Base-by-base conservation (phyloP, 2,113 vertebrate genomes). In the Reinhardtius hippoglossoides region DNA sequence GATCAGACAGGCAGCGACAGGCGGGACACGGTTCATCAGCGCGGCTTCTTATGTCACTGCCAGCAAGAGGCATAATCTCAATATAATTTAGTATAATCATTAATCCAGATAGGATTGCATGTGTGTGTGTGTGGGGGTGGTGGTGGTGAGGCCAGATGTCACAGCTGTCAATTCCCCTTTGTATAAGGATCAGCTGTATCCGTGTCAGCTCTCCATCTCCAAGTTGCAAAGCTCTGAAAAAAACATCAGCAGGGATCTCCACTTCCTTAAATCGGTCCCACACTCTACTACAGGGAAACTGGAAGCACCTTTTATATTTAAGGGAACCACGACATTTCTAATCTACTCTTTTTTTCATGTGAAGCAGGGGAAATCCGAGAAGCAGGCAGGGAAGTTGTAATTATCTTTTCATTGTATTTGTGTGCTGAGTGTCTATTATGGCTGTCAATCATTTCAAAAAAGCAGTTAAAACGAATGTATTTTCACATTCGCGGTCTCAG, bases 101-200 rank as follows among this genome's bases (percentile, higher is more conserved):
- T 81, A 86, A 85, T 77, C 68, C 79, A 74, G 70, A 83, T 64
- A 40, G 76, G 70, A 73, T n/a, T n/a, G n/a, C n/a, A n/a, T n/a
- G 40, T 67, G 31, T 68, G 62, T 18, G 68, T 46, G 18, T 67
- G 31, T 68, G 62, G n/a, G 68, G 18, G 31, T 40, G 59, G 76
- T 75, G 76, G 76, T 4, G 23, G 23, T 1, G 42, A 68, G 68
- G 76, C 8, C 15, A 42, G 21, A 73, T 72, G 71, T 63, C 62
- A 63, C 23, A 21, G 71, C 74, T 72, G 64, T 75, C 67, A 64
- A 9, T 61, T 74, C 67, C 44, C 71, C 65, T 72, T 85, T 87
- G 78, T 40, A 48, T 85, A 85, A 89, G 60, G 37, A 70, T 70
- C 74, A 68, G 56, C 65, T 64, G 65, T 48, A 58, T 80, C 61